phyloP scores from a whole-genome alignment of 2,888 invertebrate genomes.

The Plagiodera versicolora region DNA sequence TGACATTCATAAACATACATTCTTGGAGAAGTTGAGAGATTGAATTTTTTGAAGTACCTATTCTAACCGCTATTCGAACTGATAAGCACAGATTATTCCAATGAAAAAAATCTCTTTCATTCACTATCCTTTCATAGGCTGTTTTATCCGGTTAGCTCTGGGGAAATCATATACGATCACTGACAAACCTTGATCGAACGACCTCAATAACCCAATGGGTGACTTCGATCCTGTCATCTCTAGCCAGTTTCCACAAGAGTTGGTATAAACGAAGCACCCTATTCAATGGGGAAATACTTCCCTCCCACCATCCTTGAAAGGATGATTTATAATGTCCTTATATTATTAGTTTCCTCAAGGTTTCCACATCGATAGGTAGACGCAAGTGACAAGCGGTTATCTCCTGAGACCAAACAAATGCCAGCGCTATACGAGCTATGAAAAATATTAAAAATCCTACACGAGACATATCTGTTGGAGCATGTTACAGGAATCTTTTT shows the following conservation, averaged over 20 bases:
- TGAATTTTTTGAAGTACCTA: too few species aligned
- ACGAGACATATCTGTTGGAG: neutral
- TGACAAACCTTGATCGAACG: too few species aligned
- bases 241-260: neutral
- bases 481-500: neutral
- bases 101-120: too few species aligned
- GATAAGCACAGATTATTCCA: too few species aligned
- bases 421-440: neutral
- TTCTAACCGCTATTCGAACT: too few species aligned
- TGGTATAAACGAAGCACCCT: neutral
- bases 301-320: neutral
- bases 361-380: slow-evolving; percentile 42
- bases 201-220: neutral
- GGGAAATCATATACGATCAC: too few species aligned
- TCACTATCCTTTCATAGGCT: too few species aligned
- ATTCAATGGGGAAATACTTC: neutral
- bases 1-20: too few species aligned
- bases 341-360: slow-evolving; percentile 36
- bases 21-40: too few species aligned
- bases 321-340: slow-evolving; percentile 28
- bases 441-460: neutral
- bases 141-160: too few species aligned
- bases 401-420: slow-evolving; percentile 40
- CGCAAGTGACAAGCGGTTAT: slow-evolving; percentile 43
- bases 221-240: neutral